Base-by-base conservation (phyloP, 2,888 invertebrate genomes). In the Leucophenga montana region DNA sequence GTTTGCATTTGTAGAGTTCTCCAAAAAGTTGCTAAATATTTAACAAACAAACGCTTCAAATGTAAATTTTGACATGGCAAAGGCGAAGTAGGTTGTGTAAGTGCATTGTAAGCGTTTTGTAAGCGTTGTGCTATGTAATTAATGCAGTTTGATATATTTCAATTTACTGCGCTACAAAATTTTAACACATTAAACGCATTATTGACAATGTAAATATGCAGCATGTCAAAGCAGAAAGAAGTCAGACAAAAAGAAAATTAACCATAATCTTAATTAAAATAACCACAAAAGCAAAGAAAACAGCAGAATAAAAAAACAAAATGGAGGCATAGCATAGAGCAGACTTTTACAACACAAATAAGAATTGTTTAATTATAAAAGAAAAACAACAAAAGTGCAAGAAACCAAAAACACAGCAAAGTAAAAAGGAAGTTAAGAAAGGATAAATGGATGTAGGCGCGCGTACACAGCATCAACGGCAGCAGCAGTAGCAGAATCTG, bases 181-280 rank as follows among this genome's bases (percentile, higher is more conserved):
- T 16, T 50, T 13, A 50, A 50, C 11, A 5, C 62, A 64, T 64
- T 46, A 48, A 64, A 46, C 11, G 3, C n/a, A 44, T 64, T 46
- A 64, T 64, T 46, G 61, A 14, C 53, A 66, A 31, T 6, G 18
- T 18, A 53, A 66, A 66, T 20, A 33, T 54, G 53, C 1, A 14
- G 27, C 18, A 57, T 3, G 57, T 5, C n/a, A 54, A 22, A 70
- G 68, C 66, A 59, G 20, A 3, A 57, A 22, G 50, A 68, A n/a
- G n/a, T 61, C 16, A 61, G 33, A 18, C 44, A 61, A 39, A 59
- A 27, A 50, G 48, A 27, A 65, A 59, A 70, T 73, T 71, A 72
- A 72, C 68, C 72, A 77, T 75, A 75, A 80, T 75, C 75, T 70
- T 73, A 76, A 80, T 77, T 78, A 76, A 78, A 78, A 73, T 50